phyloP scores from a whole-genome alignment of 2,113 vertebrate species.

The Prunella himalayana region DNA sequence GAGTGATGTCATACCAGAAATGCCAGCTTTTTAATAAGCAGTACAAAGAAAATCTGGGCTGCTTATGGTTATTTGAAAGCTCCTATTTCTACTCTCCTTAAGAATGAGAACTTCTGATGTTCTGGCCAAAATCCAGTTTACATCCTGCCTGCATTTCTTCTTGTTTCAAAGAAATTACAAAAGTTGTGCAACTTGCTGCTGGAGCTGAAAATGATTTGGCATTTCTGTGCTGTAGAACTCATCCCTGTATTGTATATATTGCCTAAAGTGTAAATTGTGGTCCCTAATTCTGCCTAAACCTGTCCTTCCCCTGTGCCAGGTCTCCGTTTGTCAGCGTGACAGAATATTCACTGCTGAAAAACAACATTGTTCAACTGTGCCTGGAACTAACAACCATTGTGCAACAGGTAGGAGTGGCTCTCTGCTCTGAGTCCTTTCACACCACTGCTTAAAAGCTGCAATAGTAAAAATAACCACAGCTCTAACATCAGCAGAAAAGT shows the following conservation, averaged over 20 bases:
- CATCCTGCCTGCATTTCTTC: background rate
- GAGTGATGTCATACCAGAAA: background rate
- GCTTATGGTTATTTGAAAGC: background rate
- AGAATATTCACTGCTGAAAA: slow-evolving; percentile 93
- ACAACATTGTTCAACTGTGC: slow-evolving; percentile 93
- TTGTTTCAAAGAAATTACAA: background rate
- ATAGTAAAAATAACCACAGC: background rate
- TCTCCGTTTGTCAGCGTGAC: slow-evolving; percentile 92
- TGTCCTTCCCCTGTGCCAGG: slow-evolving; percentile 66
- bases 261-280: background rate
- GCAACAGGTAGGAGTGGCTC: slow-evolving; percentile 81
- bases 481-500: background rate
- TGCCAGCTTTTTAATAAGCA: background rate
- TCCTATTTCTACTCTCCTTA: background rate
- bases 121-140: background rate
- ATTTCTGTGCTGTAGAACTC: background rate
- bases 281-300: background rate
- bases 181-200: background rate
- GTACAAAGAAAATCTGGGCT: background rate
- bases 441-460: background rate
- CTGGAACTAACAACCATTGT: slow-evolving; percentile 92
- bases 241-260: background rate
- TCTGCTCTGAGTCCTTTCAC: background rate
- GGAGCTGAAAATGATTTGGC: background rate
- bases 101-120: background rate